phyloP scores from a whole-genome alignment of 2,888 invertebrate species.

The Drosophila paracracens region DNA sequence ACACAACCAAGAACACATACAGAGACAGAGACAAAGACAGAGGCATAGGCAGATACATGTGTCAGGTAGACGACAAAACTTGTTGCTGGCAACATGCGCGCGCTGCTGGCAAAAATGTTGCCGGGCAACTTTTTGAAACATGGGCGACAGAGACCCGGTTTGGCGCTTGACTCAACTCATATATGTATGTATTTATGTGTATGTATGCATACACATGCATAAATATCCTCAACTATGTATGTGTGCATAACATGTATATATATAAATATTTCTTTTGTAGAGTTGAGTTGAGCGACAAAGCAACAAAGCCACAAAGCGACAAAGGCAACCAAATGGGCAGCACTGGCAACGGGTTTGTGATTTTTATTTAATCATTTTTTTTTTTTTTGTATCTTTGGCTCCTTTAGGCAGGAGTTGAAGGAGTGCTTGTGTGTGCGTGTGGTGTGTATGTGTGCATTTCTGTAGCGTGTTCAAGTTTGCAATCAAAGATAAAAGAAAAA shows the following conservation, averaged over 20 bases:
- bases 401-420: conserved; percentile 58
- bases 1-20: conserved; percentile 28
- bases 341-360: conserved; percentile 66
- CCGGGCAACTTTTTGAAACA: conserved; percentile 75
- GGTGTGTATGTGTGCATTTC: conserved; percentile 8
- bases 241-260: not conserved
- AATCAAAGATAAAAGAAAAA: conserved; percentile 73
- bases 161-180: conserved; percentile 31
- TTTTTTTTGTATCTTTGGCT: conserved; percentile 4
- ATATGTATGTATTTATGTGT: conserved; percentile 3
- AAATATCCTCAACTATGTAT: not conserved
- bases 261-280: conserved; percentile 37
- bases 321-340: conserved; percentile 60
- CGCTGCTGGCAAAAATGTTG: conserved; percentile 76
- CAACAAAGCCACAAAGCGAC: conserved; percentile 39
- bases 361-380: conserved; percentile 37
- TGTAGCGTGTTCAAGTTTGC: conserved; percentile 66
- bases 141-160: conserved; percentile 54
- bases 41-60: conserved; percentile 15
- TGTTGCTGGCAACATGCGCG: conserved; percentile 78
- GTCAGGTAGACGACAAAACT: conserved; percentile 72
- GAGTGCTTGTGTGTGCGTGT: conserved; percentile 27
- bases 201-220: conserved; percentile 4
- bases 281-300: conserved; percentile 58
- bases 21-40: not conserved